A percentile compares a stretch with the other conserved stretches of the same genome.
phyloP scores from a whole-genome alignment of 1,140 invertebrate species.

The Panulirus ornatus region DNA sequence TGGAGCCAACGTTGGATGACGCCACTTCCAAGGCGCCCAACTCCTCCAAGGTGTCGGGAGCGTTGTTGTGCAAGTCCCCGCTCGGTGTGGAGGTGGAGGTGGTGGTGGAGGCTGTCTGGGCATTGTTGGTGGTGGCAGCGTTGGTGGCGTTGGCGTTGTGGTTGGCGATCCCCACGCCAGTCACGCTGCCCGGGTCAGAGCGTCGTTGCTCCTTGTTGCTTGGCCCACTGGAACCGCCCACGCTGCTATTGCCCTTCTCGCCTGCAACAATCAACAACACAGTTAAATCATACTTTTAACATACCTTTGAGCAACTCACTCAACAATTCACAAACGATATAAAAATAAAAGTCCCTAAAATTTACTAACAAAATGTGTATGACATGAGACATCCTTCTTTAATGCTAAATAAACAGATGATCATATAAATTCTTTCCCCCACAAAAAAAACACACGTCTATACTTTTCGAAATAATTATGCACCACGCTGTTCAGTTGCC shows the following conservation, averaged over 20 bases:
- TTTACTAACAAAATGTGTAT: no score
- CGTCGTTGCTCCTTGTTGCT: constrained; percentile 45
- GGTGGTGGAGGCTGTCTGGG: neutral
- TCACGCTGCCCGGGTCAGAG: constrained; percentile 25
- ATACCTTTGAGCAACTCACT: no score
- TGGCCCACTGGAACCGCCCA: neutral
- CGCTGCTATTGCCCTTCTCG: constrained; percentile 16
- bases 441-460: no score
- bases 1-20: neutral
- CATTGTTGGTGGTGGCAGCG: constrained; percentile 6
- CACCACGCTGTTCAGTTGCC: no score
- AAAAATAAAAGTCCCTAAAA: no score
- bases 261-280: no score
- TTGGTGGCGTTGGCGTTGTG: constrained; percentile 16
- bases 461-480: no score
- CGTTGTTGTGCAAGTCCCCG: constrained; percentile 18
- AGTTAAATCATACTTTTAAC: no score
- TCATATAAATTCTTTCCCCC: no score
- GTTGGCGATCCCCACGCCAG: neutral
- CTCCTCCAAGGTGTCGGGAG: constrained; percentile 12
- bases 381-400: no score
- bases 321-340: no score
- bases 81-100: neutral
- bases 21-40: neutral
- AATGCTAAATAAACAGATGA: no score